Evolutionary conservation across 2,797 vertebrate species (phyloP), one percentile per base, ranked within the genome.

Genomic region (Esox lucius): DNA sequence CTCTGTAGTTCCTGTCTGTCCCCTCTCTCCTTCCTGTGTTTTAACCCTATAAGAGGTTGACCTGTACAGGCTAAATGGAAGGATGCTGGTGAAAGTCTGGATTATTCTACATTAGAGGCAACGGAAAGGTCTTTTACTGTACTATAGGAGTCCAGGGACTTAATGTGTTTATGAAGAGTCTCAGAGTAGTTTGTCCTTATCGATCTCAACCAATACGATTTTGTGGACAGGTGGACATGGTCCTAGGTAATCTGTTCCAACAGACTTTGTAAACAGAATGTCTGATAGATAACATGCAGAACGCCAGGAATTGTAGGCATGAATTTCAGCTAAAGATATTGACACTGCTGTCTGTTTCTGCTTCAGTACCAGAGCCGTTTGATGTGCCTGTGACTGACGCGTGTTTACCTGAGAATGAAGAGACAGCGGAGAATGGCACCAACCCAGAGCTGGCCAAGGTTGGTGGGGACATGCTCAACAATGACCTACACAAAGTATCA

Each of bases 391-490:
- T 93, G 83, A 92, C 86, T 87, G 94, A 92, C 75, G 88, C 94
- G 79, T 91, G 89, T 87, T 90, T 92, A 8, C 90, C 93, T 46
- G 96, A 98, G 72, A 96, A 94, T 78, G 91, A 92, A 31, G 96
- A 97, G 81, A 88, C 89, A 17, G 90, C 95, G 61, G 97, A 98
- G 80, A 97, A 94, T 6, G 90, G 89, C 86, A 94, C 96, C 75
- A 95, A 97, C 84, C 95, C 96, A 62, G 98, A 99, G 87, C 94
- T 99, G 0, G 80, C 96, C 70, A 99, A 98, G 95, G 98, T 99
- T 88, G 66, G 77, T 24, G 17, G 39, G 61, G 1, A 26, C 33
- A 24, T 42, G 66, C 22, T 62, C 35, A 19, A 24, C 39, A 9
- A 2, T 68, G 19, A 68, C 66, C 53, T 6, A 7, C n/a, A 56